phyloP scores from a whole-genome alignment of 2,888 invertebrate genomes.

The Strigamia transsilvanica region DNA sequence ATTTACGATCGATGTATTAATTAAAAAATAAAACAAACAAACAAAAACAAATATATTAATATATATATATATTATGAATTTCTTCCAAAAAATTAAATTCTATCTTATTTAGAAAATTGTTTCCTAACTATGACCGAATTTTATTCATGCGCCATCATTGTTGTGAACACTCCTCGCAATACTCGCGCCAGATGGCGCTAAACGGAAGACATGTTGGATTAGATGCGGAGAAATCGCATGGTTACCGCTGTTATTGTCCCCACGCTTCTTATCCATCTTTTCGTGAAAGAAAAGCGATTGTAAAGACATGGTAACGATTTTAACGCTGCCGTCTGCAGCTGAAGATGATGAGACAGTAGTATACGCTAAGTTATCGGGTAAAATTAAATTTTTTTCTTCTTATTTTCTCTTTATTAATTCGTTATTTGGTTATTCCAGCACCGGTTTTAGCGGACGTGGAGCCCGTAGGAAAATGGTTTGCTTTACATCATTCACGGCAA shows the following conservation, averaged over 20 bases:
- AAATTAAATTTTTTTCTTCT: not conserved
- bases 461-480: slow-evolving; percentile 53
- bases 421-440: slow-evolving; percentile 6
- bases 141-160: not conserved
- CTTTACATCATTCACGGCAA: slow-evolving; percentile 43
- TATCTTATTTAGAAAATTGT: not conserved
- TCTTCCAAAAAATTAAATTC: not conserved
- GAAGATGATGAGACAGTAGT: slow-evolving; percentile 9
- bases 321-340: slow-evolving; percentile 1
- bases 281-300: not conserved
- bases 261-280: not conserved
- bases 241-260: not conserved
- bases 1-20: not conserved
- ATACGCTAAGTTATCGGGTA: not conserved
- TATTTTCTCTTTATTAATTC: not conserved
- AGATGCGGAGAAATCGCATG: not conserved
- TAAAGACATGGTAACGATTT: slow-evolving; percentile 14
- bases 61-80: not conserved
- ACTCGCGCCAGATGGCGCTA: not conserved
- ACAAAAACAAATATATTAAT: not conserved
- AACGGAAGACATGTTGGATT: not conserved
- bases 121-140: too few relatives aligned
- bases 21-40: not conserved
- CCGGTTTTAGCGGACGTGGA: slow-evolving; percentile 26
- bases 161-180: too few relatives aligned